Base-by-base conservation (phyloP, 2,797 vertebrate genomes). In the Vireo griseus region DNA sequence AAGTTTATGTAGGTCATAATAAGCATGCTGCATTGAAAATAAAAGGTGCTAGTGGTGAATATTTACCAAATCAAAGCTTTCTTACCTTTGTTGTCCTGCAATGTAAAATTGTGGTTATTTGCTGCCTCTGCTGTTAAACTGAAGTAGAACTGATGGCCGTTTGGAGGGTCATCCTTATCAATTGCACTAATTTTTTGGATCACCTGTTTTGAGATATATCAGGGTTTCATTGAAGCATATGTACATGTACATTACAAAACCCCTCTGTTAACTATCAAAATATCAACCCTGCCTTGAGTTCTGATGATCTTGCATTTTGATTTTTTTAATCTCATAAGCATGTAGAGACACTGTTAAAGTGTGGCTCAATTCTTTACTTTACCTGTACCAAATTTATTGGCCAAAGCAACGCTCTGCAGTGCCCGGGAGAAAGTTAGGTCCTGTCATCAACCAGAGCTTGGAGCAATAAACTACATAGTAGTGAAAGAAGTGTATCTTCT, bases 161-260 rank as follows among this genome's bases (percentile, higher is more conserved):
- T 99, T 85, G 98, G 97, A 45, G 99, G 99, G 55, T 99, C 98
- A 33, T 99, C 99, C 93, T 98, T 99, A 95, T 99, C 99, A 88
- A 99, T 97, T 1, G 99, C 99, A 33, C 99, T 99, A 97, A 99
- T 98, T 96, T 98, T 99, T 98, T 99, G 99, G 97, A 99, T 99
- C 62, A 99, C 98, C 99, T 99, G 73, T 94, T 86, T 92, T 42
- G 42, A 83, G 11, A 94, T 35, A 84, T 4, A 63, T 40, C 2
- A 3, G 2, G 16, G 8, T 47, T 87, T 90, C 15, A 61, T 28
- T 79, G n/a, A 67, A 76, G 11, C 11, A 65, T 18, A 68, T 44
- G 45, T 42, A 42, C 15, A n/a, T 9, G 3, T 33, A 37, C 4
- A 17, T 18, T 44, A 8, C 17, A 55, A 20, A 72, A 66, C 1